Evolutionary conservation across 1,140 invertebrate species (phyloP), one percentile per base, ranked within the genome.

Genomic region (Drosophila rhopaloa): DNA sequence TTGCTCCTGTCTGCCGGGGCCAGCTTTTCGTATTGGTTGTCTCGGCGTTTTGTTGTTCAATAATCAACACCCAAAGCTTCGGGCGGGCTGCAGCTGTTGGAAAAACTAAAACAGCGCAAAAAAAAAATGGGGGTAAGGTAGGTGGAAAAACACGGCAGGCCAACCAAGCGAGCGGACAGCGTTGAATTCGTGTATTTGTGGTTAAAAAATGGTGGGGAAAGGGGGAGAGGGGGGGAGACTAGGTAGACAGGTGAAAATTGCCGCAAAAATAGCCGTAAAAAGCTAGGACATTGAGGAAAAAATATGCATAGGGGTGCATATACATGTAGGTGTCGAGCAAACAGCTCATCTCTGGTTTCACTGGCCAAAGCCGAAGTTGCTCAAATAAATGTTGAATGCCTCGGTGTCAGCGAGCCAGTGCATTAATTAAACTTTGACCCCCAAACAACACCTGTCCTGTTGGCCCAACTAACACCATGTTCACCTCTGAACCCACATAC

Each of bases 21-120:
- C 56, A 11, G 13, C 16, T 40, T 38, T 38, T 54, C 50, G 38
- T 35, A 66, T 66, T 44, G 54, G 41, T 54, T 50, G 54, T 67
- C 55, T 76, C 55, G 74, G 72, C 72, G 54, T 66, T 76, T 76
- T 76, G 73, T 77, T 76, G 74, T 77, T 68, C 74, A 77, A 77
- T 77, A 77, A 77, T 76, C 73, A 77, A 76, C 74, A 77, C 73
- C 65, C 68, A 58, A 38, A 46, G 44, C 66, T 50, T 38, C 43
- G 67, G 67, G 54, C 68, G 11, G 35, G 68, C 8, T 58, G 68
- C 68, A 72, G 66, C 66, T 72, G 68, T 58, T 71, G 65, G 14
- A 32, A 65, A 47, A 65, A 24, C 37, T 56, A 19, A 54, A 56
- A 56, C 47, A 14, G 13, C 13, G 8, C 5, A 19, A 11, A 14